Percentiles rank a stretch among this genome's conserved stretches.
Conservation (phyloP, 2,113 vertebrate genomes). For the Hyaena hyaena region DNA sequence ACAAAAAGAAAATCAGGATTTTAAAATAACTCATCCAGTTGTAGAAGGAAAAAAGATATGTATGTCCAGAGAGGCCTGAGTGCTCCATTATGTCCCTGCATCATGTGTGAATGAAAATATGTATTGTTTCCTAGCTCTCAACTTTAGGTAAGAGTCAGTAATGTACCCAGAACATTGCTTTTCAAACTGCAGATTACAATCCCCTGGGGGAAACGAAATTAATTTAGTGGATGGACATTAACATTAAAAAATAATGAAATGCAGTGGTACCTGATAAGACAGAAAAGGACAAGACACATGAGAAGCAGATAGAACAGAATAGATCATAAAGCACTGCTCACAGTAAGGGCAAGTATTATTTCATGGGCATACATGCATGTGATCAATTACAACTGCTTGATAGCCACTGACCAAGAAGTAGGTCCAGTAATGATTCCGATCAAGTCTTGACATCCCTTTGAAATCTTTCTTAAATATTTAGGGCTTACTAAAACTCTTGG, state of each 20-base stretch:
- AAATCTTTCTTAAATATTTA: not conserved
- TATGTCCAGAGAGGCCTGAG: not conserved
- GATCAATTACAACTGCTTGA: not conserved
- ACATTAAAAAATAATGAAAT: not conserved
- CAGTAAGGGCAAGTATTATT: not conserved
- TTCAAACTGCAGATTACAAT: not conserved
- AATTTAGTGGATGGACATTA: not conserved
- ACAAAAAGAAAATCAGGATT: not conserved
- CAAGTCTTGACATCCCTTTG: not conserved
- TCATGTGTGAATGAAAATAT: not conserved
- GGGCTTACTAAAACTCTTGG: not conserved
- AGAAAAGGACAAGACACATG: not conserved
- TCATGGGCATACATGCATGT: accelerated
- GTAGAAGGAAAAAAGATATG: not conserved
- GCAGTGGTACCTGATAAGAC: not conserved
- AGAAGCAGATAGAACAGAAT: not conserved
- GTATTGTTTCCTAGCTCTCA: not conserved
- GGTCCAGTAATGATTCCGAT: not conserved
- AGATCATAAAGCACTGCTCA: not conserved
- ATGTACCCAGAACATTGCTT: not conserved
- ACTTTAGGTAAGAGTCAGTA: not conserved
- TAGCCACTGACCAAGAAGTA: not conserved
- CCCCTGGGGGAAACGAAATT: not conserved
- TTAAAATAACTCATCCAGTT: not conserved
- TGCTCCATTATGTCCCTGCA: accelerated